A percentile compares a stretch with the other conserved stretches of the same genome.
Conservation (phyloP, 2,797 vertebrate genomes). For the Malacoraja senta region DNA sequence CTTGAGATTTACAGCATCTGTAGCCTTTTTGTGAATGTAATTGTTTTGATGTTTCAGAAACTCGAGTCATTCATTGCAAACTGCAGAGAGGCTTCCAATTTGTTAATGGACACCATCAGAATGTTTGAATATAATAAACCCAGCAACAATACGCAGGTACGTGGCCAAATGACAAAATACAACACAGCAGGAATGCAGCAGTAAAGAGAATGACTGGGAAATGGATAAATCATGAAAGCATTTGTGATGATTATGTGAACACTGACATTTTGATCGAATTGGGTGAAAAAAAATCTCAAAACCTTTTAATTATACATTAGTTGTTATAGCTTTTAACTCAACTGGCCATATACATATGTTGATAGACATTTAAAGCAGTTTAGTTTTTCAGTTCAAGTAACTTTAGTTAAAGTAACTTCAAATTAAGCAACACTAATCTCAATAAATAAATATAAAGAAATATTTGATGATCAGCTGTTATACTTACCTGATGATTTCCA, state of each 20-base stretch:
- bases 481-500: not conserved
- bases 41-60: slow-evolving; percentile 58
- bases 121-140: slow-evolving; percentile 59
- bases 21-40: not conserved
- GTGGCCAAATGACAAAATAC: not conserved
- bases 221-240: not conserved
- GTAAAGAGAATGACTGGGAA: not conserved
- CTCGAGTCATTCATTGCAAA: slow-evolving; percentile 69
- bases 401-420: too few species aligned
- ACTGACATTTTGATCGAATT: not conserved
- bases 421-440: too few species aligned
- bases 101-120: slow-evolving; percentile 71
- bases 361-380: not conserved
- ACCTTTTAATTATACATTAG: not conserved
- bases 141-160: slow-evolving; percentile 64
- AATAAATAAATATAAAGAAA: not conserved
- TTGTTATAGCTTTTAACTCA: not conserved
- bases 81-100: slow-evolving; percentile 61
- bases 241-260: not conserved
- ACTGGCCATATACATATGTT: not conserved
- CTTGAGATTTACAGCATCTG: too few species aligned
- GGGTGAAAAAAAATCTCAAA: not conserved
- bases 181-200: not conserved
- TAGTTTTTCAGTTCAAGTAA: too few species aligned
- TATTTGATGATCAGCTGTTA: not conserved